Conservation (phyloP, 1,140 invertebrate genomes). For the Chlorops oryzae region DNA sequence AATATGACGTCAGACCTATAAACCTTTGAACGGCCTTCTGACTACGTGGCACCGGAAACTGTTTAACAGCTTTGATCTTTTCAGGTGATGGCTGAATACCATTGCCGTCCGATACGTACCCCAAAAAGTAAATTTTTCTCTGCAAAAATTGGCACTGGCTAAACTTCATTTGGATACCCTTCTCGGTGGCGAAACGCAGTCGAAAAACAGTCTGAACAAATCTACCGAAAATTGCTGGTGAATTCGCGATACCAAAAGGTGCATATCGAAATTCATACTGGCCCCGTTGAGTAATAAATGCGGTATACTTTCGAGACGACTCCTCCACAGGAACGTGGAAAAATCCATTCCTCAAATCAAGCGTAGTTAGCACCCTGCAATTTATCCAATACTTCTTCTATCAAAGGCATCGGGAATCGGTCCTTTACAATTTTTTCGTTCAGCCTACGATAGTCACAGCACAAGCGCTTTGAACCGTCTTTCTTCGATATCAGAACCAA, state of each 20-base stretch:
- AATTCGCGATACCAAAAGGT: conserved; percentile 4
- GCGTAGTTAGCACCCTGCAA: conserved; percentile 14
- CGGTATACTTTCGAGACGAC: neutral
- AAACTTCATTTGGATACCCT: too few species aligned
- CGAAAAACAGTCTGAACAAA: conserved; percentile 31
- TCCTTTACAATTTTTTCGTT: conserved; percentile 19
- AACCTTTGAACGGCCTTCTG: neutral
- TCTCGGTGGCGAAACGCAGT: too few species aligned
- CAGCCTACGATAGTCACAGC: neutral
- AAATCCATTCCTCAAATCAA: conserved; percentile 15
- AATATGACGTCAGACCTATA: neutral
- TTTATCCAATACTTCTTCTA: conserved; percentile 16
- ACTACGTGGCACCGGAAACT: neutral
- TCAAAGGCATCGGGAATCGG: conserved; percentile 17
- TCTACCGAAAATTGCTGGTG: conserved; percentile 43
- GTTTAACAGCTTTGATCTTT: neutral
- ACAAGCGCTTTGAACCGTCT: too few species aligned
- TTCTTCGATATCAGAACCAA: too few species aligned
- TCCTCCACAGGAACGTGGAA: conserved; percentile 7
- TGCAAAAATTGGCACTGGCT: too few species aligned
- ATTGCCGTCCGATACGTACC: conserved; percentile 23
- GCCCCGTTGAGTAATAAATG: neutral
- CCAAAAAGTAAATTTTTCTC: conserved; percentile 33
- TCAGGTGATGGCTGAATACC: conserved; percentile 10
- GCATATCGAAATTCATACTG: conserved; percentile 13